Evolutionary conservation across 1,140 invertebrate genomes (phyloP).

Genomic region (Oncopeltus fasciatus): DNA sequence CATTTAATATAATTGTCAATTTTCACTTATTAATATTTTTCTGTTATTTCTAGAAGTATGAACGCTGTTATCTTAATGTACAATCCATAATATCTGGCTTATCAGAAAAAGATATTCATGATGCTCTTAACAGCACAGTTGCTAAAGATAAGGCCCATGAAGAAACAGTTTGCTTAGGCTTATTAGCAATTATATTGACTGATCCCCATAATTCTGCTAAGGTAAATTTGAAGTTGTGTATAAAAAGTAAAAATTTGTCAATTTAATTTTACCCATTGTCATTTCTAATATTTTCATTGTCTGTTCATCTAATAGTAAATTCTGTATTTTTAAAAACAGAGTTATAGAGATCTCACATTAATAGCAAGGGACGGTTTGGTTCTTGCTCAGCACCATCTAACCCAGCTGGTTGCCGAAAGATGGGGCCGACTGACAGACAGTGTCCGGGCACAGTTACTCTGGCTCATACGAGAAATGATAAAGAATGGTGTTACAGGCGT

Average conservation of each 20-base stretch:
- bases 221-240: too few species aligned
- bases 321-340: too few species aligned
- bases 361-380: conserved; percentile 76
- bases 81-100: conserved; percentile 62
- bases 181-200: conserved; percentile 76
- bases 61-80: conserved; percentile 61
- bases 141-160: conserved; percentile 80
- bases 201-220: conserved; percentile 69
- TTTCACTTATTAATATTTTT: conserved; percentile 22
- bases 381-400: conserved; percentile 62
- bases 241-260: too few species aligned
- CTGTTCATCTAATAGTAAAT: too few species aligned
- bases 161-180: conserved; percentile 75
- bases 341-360: conserved; percentile 80
- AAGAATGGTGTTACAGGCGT: conserved; percentile 70
- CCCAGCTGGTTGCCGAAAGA: conserved; percentile 73
- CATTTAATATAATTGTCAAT: background rate
- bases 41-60: conserved; percentile 66
- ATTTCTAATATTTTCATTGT: too few species aligned
- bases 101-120: conserved; percentile 86
- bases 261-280: too few species aligned
- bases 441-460: conserved; percentile 62
- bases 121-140: conserved; percentile 72
- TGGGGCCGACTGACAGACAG: conserved; percentile 74
- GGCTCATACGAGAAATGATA: conserved; percentile 78